A percentile compares a stretch with the other conserved stretches of the same genome.
Conservation (phyloP, 2,797 vertebrate species). For the Gadopsis marmoratus region DNA sequence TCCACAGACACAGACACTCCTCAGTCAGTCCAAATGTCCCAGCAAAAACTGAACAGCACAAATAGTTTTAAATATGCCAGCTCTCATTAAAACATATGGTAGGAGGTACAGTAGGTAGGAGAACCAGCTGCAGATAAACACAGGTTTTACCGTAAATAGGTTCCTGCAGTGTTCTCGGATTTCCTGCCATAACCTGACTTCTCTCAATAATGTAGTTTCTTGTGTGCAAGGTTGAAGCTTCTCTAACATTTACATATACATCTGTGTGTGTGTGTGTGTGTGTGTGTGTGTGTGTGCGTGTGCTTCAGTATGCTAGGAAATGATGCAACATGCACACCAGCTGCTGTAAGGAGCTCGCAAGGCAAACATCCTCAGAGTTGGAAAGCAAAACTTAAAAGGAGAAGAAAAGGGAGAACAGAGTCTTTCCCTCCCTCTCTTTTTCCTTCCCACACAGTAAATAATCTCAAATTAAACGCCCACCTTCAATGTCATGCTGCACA, state of each 20-base stretch:
- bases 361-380: background rate
- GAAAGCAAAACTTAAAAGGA: conserved; percentile 38
- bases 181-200: background rate
- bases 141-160: background rate
- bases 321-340: conserved; percentile 13
- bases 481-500: background rate
- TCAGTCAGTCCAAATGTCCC: too few species aligned
- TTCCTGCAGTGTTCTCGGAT: background rate
- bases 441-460: conserved; percentile 8
- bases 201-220: background rate
- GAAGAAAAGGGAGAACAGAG: background rate
- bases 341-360: background rate
- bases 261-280: background rate
- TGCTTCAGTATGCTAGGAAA: background rate
- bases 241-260: too few species aligned
- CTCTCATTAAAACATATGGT: background rate
- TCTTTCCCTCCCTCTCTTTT: background rate
- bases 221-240: background rate
- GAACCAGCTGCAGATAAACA: background rate
- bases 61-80: background rate
- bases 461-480: conserved; percentile 12
- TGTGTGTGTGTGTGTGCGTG: background rate
- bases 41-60: background rate
- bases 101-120: too few species aligned
- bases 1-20: background rate